These are phyloP conservation scores for Trichogramma pretiosum DNA, from an alignment of 1,140 invertebrate species.

Conservation along the genomic window DNA sequence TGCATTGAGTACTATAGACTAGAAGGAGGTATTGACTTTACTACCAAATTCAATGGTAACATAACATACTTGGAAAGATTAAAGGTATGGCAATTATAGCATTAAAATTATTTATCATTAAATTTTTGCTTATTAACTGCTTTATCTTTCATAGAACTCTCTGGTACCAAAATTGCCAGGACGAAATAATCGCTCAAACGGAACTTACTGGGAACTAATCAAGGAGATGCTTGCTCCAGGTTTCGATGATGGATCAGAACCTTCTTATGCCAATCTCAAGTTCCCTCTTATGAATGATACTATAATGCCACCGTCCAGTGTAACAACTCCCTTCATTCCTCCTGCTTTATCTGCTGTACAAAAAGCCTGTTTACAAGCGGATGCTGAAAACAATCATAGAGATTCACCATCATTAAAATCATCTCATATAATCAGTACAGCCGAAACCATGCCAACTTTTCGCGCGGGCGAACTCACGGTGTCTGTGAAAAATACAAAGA, in stretches of 20 bases:
- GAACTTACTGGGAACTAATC: constrained; percentile 42
- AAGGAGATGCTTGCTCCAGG: constrained; percentile 43
- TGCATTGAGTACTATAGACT: constrained; percentile 78
- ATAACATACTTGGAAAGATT: constrained; percentile 72
- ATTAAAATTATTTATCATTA: background rate
- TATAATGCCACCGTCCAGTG: constrained; percentile 26
- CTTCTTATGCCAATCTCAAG: constrained; percentile 34
- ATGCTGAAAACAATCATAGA: constrained; percentile 24
- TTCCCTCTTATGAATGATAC: constrained; percentile 37
- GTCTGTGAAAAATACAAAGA: constrained; percentile 39
- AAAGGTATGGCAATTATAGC: constrained; percentile 44
- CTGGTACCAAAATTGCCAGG: constrained; percentile 40
- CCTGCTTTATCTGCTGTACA: constrained; percentile 35
- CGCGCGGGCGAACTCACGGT: constrained; percentile 41
- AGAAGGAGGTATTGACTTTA: constrained; percentile 72
- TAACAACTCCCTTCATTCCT: constrained; percentile 36
- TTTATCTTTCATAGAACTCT: constrained; percentile 31
- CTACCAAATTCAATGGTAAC: constrained; percentile 61
- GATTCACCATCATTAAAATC: constrained; percentile 27
- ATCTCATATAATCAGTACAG: constrained; percentile 25
- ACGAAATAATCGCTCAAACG: constrained; percentile 33
- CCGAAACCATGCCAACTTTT: constrained; percentile 37
- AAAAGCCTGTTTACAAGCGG: constrained; percentile 34
- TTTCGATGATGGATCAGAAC: constrained; percentile 28
- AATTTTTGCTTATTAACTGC: background rate